Base-by-base conservation (phyloP, 2,888 invertebrate genomes). In the Dimorphilus gyrociliatus region DNA sequence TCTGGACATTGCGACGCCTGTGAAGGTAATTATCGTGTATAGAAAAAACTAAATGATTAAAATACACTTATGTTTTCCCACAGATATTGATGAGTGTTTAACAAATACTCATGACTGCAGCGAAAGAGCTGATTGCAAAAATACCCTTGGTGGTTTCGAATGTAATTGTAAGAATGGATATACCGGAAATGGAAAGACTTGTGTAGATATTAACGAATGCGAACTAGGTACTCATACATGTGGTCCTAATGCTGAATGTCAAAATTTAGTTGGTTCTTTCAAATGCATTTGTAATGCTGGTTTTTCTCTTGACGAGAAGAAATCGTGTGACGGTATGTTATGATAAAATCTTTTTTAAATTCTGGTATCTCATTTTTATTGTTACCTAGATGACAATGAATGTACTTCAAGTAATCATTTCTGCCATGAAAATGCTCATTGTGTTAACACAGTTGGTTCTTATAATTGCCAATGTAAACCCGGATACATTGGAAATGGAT, bases 1-100 rank as follows among this genome's bases (percentile, higher is more conserved):
- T 8, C 16, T 17, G 33, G 33, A 2, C 29, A 39, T 19, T 37
- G 38, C 4, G 23, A 26, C 6, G 23, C 14, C 4, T 37, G 37
- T 23, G 24, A 14, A 26, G 5, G 30, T 30, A 30, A 23, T 16
- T 29, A 8, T 2, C 4, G 13, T 30, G n/a, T 2, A 14, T 3
- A n/a, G n/a, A 3, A 8, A 12, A 24, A 3, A 12, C 10, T 29
- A 4, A 29, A 29, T 13, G 24, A 30, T 16, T 24, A 28, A 15
- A 21, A 35, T 21, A 27, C 32, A 10, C 15, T 16, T 2, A 29
- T 32, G 4, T 4, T 3, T 29, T 23, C 4, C 29, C 12, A 14
- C 19, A 3, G 30, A 30, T 25, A 8, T 21, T 23, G 30, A 21
- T n/a, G 18, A 21, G 8, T 25, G 18, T 10, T 16, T 17, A 3